Percentiles rank a stretch among this genome's conserved stretches.
Evolutionary conservation across 2,113 vertebrate species (phyloP).

Genomic region (Fukomys damarensis): DNA sequence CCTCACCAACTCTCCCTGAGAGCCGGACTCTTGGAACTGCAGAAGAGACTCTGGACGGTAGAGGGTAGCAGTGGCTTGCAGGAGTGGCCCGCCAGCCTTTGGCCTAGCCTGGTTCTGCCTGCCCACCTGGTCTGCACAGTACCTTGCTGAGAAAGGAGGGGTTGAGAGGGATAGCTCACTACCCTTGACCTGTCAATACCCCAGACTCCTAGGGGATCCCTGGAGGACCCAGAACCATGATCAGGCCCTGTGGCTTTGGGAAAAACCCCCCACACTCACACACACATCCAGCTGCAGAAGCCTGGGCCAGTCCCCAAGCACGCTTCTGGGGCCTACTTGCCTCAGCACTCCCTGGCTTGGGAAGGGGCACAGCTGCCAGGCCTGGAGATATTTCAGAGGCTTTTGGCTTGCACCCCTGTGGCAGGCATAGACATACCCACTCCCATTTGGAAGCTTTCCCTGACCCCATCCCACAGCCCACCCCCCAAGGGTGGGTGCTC

Average conservation of each 20-base stretch:
- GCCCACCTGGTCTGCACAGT: not conserved
- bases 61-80: not conserved
- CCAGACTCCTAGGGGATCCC: not conserved
- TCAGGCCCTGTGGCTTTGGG: not conserved
- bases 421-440: not conserved
- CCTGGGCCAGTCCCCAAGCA: not conserved
- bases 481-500: not conserved
- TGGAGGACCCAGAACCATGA: not conserved
- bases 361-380: not conserved
- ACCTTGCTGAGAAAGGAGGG: not conserved
- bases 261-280: too few relatives aligned
- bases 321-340: not conserved
- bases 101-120: not conserved
- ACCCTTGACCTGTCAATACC: not conserved
- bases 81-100: not conserved
- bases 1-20: not conserved
- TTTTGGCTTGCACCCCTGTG: not conserved
- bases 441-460: not conserved
- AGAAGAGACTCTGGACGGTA: not conserved
- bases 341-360: too few relatives aligned
- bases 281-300: not conserved
- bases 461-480: not conserved
- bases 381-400: not conserved
- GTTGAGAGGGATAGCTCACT: not conserved
- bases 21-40: not conserved